A percentile compares a stretch with the other conserved stretches of the same genome.
phyloP scores from a whole-genome alignment of 2,888 invertebrate genomes.

The Dynastes hyllus region DNA sequence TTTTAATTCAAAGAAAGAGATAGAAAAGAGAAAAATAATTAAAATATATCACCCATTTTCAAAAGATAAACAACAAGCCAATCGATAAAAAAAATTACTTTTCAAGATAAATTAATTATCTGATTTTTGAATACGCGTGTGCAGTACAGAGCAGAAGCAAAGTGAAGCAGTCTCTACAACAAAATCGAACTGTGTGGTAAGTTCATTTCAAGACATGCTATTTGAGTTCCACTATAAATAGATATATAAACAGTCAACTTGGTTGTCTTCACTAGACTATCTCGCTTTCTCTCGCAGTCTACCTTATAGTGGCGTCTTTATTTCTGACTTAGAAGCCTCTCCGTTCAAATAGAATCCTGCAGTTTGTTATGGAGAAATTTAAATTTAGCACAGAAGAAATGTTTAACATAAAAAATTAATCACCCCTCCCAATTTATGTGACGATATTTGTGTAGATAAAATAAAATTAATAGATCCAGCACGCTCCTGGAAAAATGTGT shows the following conservation, averaged over 20 bases:
- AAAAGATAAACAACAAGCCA: conserved; percentile 40
- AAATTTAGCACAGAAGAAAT: conserved; percentile 45
- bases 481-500: not conserved
- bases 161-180: conserved; percentile 46
- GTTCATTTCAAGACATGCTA: conserved; percentile 52
- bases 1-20: conserved; percentile 31
- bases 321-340: conserved; percentile 30
- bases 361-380: conserved; percentile 49
- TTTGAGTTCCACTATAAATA: conserved; percentile 53
- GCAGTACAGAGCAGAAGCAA: conserved; percentile 40
- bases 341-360: conserved; percentile 43
- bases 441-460: conserved; percentile 30
- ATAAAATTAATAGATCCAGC: conserved; percentile 25
- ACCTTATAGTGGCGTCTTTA: not conserved
- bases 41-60: conserved; percentile 49
- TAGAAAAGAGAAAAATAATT: conserved; percentile 48
- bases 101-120: conserved; percentile 41
- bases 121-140: conserved; percentile 40
- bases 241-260: conserved; percentile 50
- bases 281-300: not conserved
- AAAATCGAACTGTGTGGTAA: conserved; percentile 51
- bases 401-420: conserved; percentile 44
- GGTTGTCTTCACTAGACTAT: conserved; percentile 44
- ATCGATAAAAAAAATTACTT: conserved; percentile 39
- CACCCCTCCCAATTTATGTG: conserved; percentile 25